Percentiles rank a stretch among this genome's conserved stretches.
Evolutionary conservation across 1,140 invertebrate genomes (phyloP).

Genomic region (Caerostris extrusa): DNA sequence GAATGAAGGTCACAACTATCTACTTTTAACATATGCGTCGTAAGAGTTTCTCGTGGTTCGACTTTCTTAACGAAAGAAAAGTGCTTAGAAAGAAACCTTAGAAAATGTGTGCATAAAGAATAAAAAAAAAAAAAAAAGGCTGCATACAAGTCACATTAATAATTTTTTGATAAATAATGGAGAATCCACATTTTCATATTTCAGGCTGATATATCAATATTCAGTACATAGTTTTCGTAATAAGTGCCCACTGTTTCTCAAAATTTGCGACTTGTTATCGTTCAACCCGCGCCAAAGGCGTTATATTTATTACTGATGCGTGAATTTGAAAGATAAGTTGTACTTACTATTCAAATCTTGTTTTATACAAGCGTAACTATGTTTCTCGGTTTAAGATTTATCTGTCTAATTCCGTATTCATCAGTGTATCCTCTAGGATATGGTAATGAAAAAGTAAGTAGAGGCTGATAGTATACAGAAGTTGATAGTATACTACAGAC

Average conservation of each 20-base stretch:
- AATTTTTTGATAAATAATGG: not conserved
- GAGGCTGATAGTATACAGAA: not conserved
- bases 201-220: not conserved
- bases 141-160: not conserved
- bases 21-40: no score
- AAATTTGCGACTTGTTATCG: not conserved
- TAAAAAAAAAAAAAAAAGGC: no score
- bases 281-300: not conserved
- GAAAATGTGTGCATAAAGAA: no score
- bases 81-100: no score
- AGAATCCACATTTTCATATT: not conserved
- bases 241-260: not conserved
- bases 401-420: not conserved
- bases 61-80: no score
- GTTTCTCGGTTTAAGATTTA: not conserved
- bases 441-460: not conserved
- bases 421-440: not conserved
- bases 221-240: not conserved
- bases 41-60: no score
- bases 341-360: not conserved
- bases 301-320: slow-evolving; percentile 10
- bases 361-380: not conserved
- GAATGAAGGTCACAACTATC: no score
- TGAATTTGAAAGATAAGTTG: slow-evolving; percentile 17
- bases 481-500: no score